A percentile compares a stretch with the other conserved stretches of the same genome.
Conservation (phyloP, 2,797 vertebrate genomes). For the Phalanger gymnotis region DNA sequence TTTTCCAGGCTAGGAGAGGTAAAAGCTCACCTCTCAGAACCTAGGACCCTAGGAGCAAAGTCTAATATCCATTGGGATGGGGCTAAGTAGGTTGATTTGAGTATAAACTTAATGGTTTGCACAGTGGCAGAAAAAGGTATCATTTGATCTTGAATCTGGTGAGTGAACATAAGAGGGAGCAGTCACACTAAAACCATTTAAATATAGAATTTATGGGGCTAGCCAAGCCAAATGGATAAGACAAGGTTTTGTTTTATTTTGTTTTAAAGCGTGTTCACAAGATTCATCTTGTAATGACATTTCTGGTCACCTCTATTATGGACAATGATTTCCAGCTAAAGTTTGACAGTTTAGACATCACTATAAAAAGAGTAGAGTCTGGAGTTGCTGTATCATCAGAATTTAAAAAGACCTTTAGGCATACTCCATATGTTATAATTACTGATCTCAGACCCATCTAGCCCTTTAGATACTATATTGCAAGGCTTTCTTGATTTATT, state of each 20-base stretch:
- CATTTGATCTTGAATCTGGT: not conserved
- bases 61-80: not conserved
- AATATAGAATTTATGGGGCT: conserved; percentile 39
- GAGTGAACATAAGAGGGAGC: conserved; percentile 12
- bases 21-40: not conserved
- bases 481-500: conserved; percentile 55
- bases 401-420: conserved; percentile 73
- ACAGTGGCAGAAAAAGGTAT: not conserved
- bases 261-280: conserved; percentile 41
- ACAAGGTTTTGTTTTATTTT: conserved; percentile 2
- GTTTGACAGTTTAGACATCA: conserved; percentile 67
- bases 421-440: conserved; percentile 42
- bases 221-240: conserved; percentile 21
- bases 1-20: not conserved
- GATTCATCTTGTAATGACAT: conserved; percentile 46
- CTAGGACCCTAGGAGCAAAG: not conserved
- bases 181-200: conserved; percentile 10
- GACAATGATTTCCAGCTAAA: conserved; percentile 70
- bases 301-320: conserved; percentile 64
- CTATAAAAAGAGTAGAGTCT: conserved; percentile 67
- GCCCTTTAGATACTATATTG: conserved; percentile 52
- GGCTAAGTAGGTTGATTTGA: not conserved
- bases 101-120: not conserved
- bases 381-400: conserved; percentile 66
- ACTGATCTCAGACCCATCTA: conserved; percentile 29